Conservation (phyloP, 2,113 vertebrate genomes). For the Peromyscus polionotus region DNA sequence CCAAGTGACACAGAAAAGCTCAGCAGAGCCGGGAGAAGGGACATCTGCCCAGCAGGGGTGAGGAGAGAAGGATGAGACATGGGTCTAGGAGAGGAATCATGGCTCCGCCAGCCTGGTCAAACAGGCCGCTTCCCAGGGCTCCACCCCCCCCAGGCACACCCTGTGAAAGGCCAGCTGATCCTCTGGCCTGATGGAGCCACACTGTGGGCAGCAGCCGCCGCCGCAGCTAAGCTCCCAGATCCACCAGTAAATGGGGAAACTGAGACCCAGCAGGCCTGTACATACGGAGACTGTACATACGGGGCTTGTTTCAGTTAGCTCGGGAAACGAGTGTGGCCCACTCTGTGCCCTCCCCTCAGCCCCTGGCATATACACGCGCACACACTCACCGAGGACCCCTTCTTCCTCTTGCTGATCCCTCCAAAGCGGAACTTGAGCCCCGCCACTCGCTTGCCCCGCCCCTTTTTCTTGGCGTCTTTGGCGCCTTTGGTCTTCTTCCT, state of each 20-base stretch:
- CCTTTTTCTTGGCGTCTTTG: slow-evolving; percentile 96
- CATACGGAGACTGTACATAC: no score
- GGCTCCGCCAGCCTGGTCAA: not conserved
- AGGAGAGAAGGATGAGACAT: not conserved
- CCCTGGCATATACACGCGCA: not conserved
- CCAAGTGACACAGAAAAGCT: not conserved
- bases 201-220: not conserved
- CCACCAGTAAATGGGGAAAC: not conserved
- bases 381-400: slow-evolving; percentile 93
- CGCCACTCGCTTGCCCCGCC: slow-evolving; percentile 93
- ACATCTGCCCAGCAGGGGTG: no score
- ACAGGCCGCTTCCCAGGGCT: not conserved
- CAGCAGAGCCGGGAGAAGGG: not conserved
- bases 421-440: slow-evolving; percentile 94
- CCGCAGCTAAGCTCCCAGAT: not conserved
- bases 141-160: not conserved
- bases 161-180: not conserved
- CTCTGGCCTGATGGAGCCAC: not conserved
- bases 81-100: not conserved
- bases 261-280: not conserved
- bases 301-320: not conserved
- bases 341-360: not conserved
- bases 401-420: slow-evolving; percentile 96
- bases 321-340: not conserved
- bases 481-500: slow-evolving; percentile 93